These are phyloP conservation scores for Euleptes europaea DNA, from an alignment of 2,113 vertebrate genomes.

Conservation along the genomic window DNA sequence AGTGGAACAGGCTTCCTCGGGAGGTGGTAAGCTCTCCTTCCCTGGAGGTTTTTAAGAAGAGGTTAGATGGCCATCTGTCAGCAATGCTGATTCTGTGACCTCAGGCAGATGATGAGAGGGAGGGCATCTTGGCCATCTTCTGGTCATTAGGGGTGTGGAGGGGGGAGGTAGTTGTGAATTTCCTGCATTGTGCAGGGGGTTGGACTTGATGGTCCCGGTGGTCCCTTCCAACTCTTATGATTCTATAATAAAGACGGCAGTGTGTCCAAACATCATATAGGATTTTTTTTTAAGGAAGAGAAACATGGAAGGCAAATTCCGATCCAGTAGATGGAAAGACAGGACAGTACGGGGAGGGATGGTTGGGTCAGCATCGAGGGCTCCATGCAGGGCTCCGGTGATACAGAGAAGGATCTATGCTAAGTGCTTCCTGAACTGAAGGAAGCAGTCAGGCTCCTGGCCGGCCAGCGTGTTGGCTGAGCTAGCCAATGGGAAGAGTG, in stretches of 20 bases:
- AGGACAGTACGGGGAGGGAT: neutral
- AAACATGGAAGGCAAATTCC: neutral
- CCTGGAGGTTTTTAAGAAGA: too few relatives aligned
- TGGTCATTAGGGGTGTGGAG: too few relatives aligned
- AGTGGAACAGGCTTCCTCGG: too few relatives aligned
- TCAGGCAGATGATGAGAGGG: too few relatives aligned
- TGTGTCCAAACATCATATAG: neutral
- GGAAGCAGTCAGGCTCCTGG: neutral
- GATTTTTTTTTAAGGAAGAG: neutral
- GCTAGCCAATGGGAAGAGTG: neutral
- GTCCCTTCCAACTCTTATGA: too few relatives aligned
- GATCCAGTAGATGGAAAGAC: neutral
- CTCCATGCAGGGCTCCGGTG: neutral
- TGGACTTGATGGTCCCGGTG: too few relatives aligned
- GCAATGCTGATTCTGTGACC: too few relatives aligned
- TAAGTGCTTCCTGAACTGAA: neutral
- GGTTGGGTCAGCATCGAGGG: neutral
- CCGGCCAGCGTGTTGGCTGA: neutral
- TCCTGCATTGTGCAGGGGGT: too few relatives aligned
- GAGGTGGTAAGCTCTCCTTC: too few relatives aligned
- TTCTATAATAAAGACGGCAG: neutral
- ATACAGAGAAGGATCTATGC: neutral
- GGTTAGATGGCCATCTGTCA: too few relatives aligned
- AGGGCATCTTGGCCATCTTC: too few relatives aligned
- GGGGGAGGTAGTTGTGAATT: too few relatives aligned